Percentiles rank a stretch among this genome's conserved stretches.
Evolutionary conservation across 1,140 invertebrate genomes (phyloP).

Genomic region (Drosophila sturtevanti): DNA sequence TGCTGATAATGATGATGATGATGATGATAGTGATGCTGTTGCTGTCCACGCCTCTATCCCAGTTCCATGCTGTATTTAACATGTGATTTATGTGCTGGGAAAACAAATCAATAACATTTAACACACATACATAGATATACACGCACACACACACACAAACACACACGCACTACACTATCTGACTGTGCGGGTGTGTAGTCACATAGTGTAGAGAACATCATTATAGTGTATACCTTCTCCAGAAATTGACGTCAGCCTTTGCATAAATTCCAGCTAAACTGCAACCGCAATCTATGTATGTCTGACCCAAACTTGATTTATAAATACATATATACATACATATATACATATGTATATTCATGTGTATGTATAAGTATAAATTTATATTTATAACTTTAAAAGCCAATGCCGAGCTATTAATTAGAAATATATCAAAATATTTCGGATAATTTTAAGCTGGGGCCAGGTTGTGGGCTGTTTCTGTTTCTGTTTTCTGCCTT

Average conservation of each 20-base stretch:
- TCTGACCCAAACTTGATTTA: constrained; percentile 51
- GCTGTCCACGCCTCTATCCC: constrained; percentile 31
- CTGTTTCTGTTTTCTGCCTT: background rate
- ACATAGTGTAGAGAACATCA: no score
- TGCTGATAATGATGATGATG: constrained; percentile 17
- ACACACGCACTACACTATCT: background rate
- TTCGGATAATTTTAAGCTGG: constrained; percentile 16
- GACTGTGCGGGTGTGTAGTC: no score
- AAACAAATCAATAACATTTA: constrained; percentile 77
- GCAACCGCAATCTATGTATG: constrained; percentile 33
- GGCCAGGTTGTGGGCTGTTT: constrained; percentile 35
- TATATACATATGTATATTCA: background rate
- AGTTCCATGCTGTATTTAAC: constrained; percentile 53
- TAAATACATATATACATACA: constrained; percentile 7
- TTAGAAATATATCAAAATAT: constrained; percentile 76
- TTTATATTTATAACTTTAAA: constrained; percentile 23
- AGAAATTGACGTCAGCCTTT: constrained; percentile 35
- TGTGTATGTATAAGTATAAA: background rate
- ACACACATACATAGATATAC: constrained; percentile 68
- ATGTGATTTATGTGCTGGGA: constrained; percentile 74
- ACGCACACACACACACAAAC: constrained; percentile 40
- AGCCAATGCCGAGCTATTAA: constrained; percentile 57
- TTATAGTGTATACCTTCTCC: background rate
- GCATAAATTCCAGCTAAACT: constrained; percentile 64
- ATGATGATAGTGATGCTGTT: background rate